A percentile compares a stretch with the other conserved stretches of the same genome.
Evolutionary conservation across 2,113 vertebrate genomes (phyloP).

Genomic region (Myotis lucifugus): DNA sequence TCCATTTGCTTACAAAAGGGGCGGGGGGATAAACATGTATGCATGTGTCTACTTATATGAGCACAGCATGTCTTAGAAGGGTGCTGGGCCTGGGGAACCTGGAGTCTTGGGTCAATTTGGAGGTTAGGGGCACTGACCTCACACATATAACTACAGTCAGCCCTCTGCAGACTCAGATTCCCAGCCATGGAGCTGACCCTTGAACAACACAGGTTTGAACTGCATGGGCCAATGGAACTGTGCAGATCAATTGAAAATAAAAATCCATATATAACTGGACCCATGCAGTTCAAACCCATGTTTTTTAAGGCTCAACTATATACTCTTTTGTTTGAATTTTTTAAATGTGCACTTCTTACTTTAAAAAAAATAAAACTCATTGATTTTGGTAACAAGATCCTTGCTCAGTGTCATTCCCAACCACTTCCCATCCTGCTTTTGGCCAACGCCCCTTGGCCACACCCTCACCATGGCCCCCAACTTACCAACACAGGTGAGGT

Average conservation of each 20-base stretch:
- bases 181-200: neutral
- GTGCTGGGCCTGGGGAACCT: neutral
- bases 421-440: no score
- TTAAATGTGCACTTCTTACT: neutral
- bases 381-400: neutral
- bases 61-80: neutral
- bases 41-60: no score
- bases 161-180: no score
- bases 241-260: neutral
- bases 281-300: neutral
- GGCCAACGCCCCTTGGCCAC: neutral
- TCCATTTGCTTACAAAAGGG: neutral
- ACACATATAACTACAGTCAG: no score
- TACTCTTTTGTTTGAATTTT: neutral
- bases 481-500: constrained; percentile 93
- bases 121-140: neutral
- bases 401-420: neutral
- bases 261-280: neutral
- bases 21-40: no score
- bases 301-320: neutral
- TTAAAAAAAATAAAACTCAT: neutral
- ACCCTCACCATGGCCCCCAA: neutral
- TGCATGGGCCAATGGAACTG: no score
- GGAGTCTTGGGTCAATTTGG: neutral
- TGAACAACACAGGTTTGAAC: neutral